Percentiles rank a stretch among this genome's conserved stretches.
phyloP scores from a whole-genome alignment of 2,113 vertebrate genomes.

The Dolichallabes microphthalmus region DNA sequence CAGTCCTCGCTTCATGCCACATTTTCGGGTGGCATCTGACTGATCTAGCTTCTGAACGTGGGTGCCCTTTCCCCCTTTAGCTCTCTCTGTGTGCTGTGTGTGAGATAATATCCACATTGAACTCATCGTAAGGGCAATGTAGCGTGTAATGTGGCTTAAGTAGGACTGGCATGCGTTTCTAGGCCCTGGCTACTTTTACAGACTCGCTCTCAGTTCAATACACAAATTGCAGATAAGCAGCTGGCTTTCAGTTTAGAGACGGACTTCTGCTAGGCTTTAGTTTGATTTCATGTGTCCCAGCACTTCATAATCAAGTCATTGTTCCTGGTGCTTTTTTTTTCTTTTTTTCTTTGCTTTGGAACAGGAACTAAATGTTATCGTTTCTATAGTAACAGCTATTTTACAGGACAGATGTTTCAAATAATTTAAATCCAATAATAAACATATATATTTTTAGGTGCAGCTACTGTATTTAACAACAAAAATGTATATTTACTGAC shows the following conservation, averaged over 20 bases:
- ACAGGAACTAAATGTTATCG: neutral
- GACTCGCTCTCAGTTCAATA: slow-evolving; percentile 68
- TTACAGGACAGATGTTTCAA: neutral
- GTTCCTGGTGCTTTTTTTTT: slow-evolving; percentile 13
- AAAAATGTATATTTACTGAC: neutral
- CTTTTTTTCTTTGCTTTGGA: slow-evolving; percentile 17
- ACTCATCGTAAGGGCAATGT: slow-evolving; percentile 77
- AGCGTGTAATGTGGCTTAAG: slow-evolving; percentile 79
- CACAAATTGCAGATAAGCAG: slow-evolving; percentile 73
- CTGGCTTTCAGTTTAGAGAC: slow-evolving; percentile 75
- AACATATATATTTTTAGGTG: neutral
- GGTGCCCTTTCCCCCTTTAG: slow-evolving; percentile 47
- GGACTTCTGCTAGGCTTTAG: slow-evolving; percentile 68
- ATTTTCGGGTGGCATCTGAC: slow-evolving; percentile 69
- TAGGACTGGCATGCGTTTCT: slow-evolving; percentile 76
- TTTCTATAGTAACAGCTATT: neutral
- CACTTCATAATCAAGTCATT: slow-evolving; percentile 30
- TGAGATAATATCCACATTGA: slow-evolving; percentile 78
- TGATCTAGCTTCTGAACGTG: slow-evolving; percentile 71
- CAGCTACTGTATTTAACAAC: neutral
- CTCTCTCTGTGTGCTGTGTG: slow-evolving; percentile 66
- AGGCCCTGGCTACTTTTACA: slow-evolving; percentile 72
- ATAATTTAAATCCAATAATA: neutral
- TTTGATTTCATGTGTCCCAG: slow-evolving; percentile 9
- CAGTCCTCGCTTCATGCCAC: slow-evolving; percentile 51